phyloP scores from a whole-genome alignment of 2,797 vertebrate species.

The Semotilus atromaculatus region DNA sequence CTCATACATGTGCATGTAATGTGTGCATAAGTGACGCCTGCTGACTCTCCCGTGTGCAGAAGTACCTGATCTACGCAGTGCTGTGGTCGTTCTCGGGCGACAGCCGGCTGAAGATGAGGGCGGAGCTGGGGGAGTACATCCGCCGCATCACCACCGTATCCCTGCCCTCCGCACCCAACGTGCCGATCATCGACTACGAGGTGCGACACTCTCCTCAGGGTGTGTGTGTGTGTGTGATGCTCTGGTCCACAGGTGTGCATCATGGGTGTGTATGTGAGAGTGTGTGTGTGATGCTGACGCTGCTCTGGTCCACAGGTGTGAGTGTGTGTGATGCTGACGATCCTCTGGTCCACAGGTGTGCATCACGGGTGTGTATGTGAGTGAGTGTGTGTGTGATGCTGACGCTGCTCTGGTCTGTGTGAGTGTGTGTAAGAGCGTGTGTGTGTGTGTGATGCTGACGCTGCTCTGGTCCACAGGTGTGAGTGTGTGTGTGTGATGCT shows the following conservation, averaged over 20 bases:
- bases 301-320: too few species aligned
- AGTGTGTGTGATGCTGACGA: not conserved
- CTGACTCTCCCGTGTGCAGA: conserved; percentile 72
- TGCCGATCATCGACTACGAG: conserved; percentile 98
- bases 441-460: not conserved
- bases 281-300: conserved; percentile 56
- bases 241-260: conserved; percentile 86
- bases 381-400: not conserved
- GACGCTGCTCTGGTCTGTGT: too few species aligned
- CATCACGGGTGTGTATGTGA: not conserved
- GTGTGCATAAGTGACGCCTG: not conserved
- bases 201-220: conserved; percentile 65
- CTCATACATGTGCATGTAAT: too few species aligned
- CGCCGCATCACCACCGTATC: conserved; percentile 95
- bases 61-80: conserved; percentile 94
- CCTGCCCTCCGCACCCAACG: conserved; percentile 90
- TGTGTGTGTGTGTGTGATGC: not conserved
- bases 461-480: too few species aligned
- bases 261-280: conserved; percentile 66
- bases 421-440: not conserved
- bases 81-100: conserved; percentile 99
- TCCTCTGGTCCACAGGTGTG: too few species aligned
- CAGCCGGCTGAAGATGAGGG: conserved; percentile 95
- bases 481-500: not conserved
- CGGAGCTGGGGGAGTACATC: conserved; percentile 97